A percentile compares a stretch with the other conserved stretches of the same genome.
phyloP scores from a whole-genome alignment of 2,888 invertebrate genomes.

The Agrotis ipsilon region DNA sequence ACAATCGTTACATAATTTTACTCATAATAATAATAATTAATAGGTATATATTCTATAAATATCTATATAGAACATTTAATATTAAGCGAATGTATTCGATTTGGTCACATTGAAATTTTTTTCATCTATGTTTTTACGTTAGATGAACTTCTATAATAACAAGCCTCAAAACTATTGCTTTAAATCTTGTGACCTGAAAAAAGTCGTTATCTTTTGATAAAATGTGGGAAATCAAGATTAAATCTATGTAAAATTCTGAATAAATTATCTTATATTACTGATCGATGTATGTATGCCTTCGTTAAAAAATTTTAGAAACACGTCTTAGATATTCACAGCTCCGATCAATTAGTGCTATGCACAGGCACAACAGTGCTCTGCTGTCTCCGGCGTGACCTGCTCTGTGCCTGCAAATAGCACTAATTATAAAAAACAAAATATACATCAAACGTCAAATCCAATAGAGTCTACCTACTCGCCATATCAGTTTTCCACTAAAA shows the following conservation, averaged over 20 bases:
- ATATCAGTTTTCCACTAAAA: conserved; percentile 34
- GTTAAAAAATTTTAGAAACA: conserved; percentile 58
- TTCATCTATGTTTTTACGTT: conserved; percentile 59
- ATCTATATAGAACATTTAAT: conserved; percentile 90
- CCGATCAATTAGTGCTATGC: conserved; percentile 50
- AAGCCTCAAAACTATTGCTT: conserved; percentile 70
- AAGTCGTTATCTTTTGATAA: conserved; percentile 45
- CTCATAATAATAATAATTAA: conserved; percentile 89
- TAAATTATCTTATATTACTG: conserved; percentile 73
- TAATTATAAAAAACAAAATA: conserved; percentile 55
- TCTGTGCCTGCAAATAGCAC: conserved; percentile 34
- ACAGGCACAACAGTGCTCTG: conserved; percentile 2
- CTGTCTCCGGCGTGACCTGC: background rate
- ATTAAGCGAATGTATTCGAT: conserved; percentile 91
- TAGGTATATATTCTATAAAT: conserved; percentile 90
- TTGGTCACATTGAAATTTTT: conserved; percentile 86
- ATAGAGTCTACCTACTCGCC: conserved; percentile 45
- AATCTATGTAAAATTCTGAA: conserved; percentile 69
- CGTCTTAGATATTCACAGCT: conserved; percentile 68
- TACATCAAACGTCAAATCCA: conserved; percentile 50
- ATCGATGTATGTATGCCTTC: conserved; percentile 67
- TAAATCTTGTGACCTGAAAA: conserved; percentile 65
- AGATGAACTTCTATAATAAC: conserved; percentile 52
- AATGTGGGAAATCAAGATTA: conserved; percentile 65
- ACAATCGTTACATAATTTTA: conserved; percentile 91